Conservation (phyloP, 2,113 vertebrate species). For the Lycaon pictus region DNA sequence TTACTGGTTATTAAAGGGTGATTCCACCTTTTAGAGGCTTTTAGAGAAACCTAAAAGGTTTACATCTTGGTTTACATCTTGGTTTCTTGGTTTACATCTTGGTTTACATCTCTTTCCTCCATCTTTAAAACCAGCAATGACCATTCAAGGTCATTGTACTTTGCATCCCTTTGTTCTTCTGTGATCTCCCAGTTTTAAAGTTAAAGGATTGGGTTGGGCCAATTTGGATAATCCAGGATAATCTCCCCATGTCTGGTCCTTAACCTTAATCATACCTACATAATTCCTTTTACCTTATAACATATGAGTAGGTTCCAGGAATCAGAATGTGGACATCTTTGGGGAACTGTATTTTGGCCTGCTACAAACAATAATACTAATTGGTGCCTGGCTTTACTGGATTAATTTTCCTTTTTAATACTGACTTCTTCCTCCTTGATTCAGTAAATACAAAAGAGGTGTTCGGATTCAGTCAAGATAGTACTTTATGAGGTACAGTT, state of each 20-base stretch:
- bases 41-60: neutral
- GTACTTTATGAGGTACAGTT: conserved; percentile 57
- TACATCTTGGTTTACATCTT: neutral
- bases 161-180: neutral
- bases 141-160: neutral
- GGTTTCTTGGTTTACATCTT: neutral
- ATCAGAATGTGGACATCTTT: neutral
- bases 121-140: neutral
- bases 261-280: neutral
- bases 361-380: neutral
- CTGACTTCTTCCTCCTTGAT: conserved; percentile 5
- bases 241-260: neutral
- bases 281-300: neutral
- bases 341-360: neutral
- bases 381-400: neutral
- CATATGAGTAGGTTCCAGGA: neutral
- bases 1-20: neutral
- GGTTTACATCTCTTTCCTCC: neutral
- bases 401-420: conserved; percentile 46
- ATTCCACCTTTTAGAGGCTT: neutral
- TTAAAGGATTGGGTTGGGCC: neutral
- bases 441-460: conserved; percentile 46
- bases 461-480: conserved; percentile 31
- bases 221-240: neutral
- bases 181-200: neutral